Evolutionary conservation across 2,888 invertebrate species (phyloP).

Genomic region (Nomada flava): DNA sequence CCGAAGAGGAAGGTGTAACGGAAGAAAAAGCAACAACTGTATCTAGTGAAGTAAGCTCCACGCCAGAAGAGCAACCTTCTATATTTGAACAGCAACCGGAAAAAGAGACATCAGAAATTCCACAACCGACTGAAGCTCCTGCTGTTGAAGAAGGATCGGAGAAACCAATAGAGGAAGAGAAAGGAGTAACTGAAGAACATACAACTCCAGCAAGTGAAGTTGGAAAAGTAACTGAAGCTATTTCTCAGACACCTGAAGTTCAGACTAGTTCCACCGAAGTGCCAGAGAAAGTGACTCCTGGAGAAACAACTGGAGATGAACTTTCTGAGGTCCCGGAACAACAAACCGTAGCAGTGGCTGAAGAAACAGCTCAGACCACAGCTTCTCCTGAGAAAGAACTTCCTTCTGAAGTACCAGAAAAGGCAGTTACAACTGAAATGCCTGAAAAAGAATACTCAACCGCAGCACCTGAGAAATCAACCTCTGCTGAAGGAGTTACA

Average conservation of each 20-base stretch:
- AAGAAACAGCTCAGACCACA: slow-evolving; percentile 33
- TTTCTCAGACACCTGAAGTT: slow-evolving; percentile 10
- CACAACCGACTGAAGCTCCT: slow-evolving; percentile 61
- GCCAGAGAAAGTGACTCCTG: slow-evolving; percentile 15
- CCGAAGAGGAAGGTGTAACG: slow-evolving; percentile 24
- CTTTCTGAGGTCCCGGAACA: slow-evolving; percentile 12
- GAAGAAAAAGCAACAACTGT: slow-evolving; percentile 40
- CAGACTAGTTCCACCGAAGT: slow-evolving; percentile 32
- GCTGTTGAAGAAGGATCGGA: slow-evolving; percentile 53
- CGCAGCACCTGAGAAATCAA: slow-evolving; percentile 31
- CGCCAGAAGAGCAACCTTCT: slow-evolving; percentile 38
- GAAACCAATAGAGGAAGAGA: slow-evolving; percentile 67
- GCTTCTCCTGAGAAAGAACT: slow-evolving; percentile 39
- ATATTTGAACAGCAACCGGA: slow-evolving; percentile 32
- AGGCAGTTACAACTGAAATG: slow-evolving; percentile 9
- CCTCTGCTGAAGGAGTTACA: slow-evolving; percentile 11
- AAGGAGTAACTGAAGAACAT: slow-evolving; percentile 9
- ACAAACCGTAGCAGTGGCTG: background rate
- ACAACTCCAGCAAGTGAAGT: slow-evolving; percentile 22
- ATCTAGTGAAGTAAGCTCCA: slow-evolving; percentile 16
- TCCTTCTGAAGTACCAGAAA: slow-evolving; percentile 15
- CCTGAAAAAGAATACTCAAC: slow-evolving; percentile 35
- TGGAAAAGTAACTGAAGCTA: slow-evolving; percentile 28
- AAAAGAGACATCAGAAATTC: slow-evolving; percentile 38
- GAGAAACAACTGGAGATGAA: slow-evolving; percentile 30